phyloP scores from a whole-genome alignment of 2,113 vertebrate species.

The Onychostruthus taczanowskii region DNA sequence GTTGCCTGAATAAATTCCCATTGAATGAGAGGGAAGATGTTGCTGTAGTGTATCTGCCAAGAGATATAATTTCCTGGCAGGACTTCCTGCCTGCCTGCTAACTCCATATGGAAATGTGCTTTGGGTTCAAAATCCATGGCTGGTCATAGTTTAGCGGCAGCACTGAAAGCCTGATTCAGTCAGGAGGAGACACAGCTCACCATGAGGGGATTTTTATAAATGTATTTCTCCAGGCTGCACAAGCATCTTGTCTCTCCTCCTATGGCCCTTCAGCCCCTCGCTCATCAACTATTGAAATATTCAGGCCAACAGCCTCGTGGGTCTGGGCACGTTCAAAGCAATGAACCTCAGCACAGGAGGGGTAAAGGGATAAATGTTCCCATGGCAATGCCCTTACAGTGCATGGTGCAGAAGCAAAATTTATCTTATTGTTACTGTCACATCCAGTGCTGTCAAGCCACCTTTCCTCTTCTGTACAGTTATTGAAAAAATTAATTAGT shows the following conservation, averaged over 20 bases:
- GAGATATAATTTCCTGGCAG: conserved; percentile 7
- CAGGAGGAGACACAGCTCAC: background rate
- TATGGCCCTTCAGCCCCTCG: background rate
- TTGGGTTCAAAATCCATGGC: conserved; percentile 7
- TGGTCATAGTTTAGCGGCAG: background rate
- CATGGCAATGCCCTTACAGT: background rate
- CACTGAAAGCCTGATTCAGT: background rate
- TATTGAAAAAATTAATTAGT: background rate
- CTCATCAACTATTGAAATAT: background rate
- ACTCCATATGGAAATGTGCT: background rate
- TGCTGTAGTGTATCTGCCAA: background rate
- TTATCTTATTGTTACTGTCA: background rate
- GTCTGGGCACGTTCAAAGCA: background rate
- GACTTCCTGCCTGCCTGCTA: conserved; percentile 5
- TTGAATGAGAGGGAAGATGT: background rate
- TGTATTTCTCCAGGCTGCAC: background rate
- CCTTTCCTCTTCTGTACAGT: background rate
- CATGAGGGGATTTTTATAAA: background rate
- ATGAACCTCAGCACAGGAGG: background rate
- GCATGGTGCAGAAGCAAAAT: background rate
- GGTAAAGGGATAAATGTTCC: background rate
- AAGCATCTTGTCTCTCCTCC: background rate
- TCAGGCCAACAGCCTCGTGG: background rate
- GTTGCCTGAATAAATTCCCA: conserved; percentile 17
- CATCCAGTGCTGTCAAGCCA: background rate